Evolutionary conservation across 2,888 invertebrate genomes (phyloP).

Genomic region (Argyresthia goedartella): DNA sequence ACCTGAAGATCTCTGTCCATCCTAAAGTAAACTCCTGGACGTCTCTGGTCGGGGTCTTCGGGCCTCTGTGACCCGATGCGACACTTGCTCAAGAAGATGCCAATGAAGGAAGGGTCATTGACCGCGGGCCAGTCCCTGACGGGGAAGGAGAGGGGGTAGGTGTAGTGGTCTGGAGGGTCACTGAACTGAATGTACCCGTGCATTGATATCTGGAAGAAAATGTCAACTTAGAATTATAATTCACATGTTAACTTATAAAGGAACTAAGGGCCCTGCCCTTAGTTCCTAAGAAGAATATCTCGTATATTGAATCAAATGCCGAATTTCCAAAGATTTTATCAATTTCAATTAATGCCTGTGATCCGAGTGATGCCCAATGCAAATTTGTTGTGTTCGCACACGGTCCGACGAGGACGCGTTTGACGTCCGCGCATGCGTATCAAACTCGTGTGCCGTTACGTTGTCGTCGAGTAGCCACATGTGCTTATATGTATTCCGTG

Average conservation of each 20-base stretch:
- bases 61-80: slow-evolving; percentile 80
- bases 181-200: slow-evolving; percentile 91
- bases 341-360: too few species aligned
- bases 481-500: too few species aligned
- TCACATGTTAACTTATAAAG: background rate
- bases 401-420: too few species aligned
- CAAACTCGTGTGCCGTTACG: too few species aligned
- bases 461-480: too few species aligned
- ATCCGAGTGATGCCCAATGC: too few species aligned
- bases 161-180: slow-evolving; percentile 87
- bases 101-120: slow-evolving; percentile 94
- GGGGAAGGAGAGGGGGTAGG: slow-evolving; percentile 90
- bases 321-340: too few species aligned
- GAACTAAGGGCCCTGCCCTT: too few species aligned
- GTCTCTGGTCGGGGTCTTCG: slow-evolving; percentile 81
- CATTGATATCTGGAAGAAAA: slow-evolving; percentile 76
- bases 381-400: too few species aligned
- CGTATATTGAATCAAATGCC: too few species aligned
- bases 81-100: slow-evolving; percentile 92
- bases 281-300: too few species aligned
- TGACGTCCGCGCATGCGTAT: too few species aligned
- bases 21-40: slow-evolving; percentile 88
- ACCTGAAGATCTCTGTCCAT: slow-evolving; percentile 65
- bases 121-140: slow-evolving; percentile 86
- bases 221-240: slow-evolving; percentile 1